Percentiles rank a stretch among this genome's conserved stretches.
Conservation (phyloP, 37 sponge, comb jelly and placozoan species). For the Diacarnus erythraeanus region DNA sequence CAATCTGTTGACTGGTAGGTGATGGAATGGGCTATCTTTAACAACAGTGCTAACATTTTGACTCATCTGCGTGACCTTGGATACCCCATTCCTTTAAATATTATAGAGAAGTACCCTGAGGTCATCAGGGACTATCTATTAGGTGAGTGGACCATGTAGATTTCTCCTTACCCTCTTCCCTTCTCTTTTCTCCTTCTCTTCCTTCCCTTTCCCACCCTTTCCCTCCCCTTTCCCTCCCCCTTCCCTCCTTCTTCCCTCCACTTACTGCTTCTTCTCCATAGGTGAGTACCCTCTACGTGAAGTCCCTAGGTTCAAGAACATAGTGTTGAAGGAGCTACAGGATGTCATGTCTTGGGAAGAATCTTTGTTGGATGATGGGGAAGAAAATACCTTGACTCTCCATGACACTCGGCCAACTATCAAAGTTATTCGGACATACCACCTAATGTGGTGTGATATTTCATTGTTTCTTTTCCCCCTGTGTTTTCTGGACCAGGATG, state of each 20-base stretch:
- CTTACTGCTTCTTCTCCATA: neutral
- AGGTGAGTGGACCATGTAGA: slow-evolving; percentile 4
- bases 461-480: slow-evolving; percentile 32
- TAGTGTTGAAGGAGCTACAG: neutral
- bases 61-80: slow-evolving; percentile 56
- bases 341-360: slow-evolving; percentile 7
- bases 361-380: slow-evolving; percentile 11
- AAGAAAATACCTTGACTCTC: slow-evolving; percentile 36
- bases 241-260: too few relatives aligned
- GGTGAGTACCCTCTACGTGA: slow-evolving; percentile 48
- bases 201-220: too few relatives aligned
- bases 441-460: slow-evolving; percentile 58
- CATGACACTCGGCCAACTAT: slow-evolving; percentile 40
- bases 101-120: slow-evolving; percentile 29
- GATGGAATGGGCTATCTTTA: slow-evolving; percentile 61
- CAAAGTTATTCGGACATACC: slow-evolving; percentile 25
- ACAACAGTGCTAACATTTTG: slow-evolving; percentile 49
- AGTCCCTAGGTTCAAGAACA: slow-evolving; percentile 29
- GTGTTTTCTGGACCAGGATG: slow-evolving; percentile 6
- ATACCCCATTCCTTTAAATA: slow-evolving; percentile 46
- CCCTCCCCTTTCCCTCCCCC: too few relatives aligned
- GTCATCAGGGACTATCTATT: slow-evolving; percentile 37
- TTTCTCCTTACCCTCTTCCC: too few relatives aligned
- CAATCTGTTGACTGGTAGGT: slow-evolving; percentile 24
- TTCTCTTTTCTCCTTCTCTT: too few relatives aligned